Conservation (phyloP, 1,140 invertebrate species). For the Diabrotica undecimpunctata region DNA sequence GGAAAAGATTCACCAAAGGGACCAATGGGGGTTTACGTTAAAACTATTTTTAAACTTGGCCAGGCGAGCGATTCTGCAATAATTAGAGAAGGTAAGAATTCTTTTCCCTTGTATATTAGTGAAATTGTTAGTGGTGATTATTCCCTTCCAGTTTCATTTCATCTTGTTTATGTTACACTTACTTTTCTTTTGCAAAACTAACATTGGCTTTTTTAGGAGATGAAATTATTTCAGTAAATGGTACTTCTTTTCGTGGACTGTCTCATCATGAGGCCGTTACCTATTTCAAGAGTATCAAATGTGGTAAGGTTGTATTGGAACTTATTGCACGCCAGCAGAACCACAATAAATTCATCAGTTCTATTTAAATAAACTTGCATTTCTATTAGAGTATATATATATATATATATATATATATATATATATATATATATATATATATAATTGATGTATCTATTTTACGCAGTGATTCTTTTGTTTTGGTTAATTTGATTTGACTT, state of each 20-base stretch:
- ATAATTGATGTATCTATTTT: too few relatives aligned
- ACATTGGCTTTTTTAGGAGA: constrained; percentile 64
- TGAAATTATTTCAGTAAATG: constrained; percentile 89
- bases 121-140: not conserved
- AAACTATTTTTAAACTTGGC: constrained; percentile 75
- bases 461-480: too few relatives aligned
- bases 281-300: constrained; percentile 85
- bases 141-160: not conserved
- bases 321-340: constrained; percentile 60
- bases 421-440: too few relatives aligned
- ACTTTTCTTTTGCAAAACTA: not conserved
- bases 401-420: too few relatives aligned
- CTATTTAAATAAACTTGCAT: constrained; percentile 14
- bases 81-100: constrained; percentile 56
- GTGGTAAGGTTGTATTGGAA: constrained; percentile 78
- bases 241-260: constrained; percentile 72
- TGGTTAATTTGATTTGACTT: too few relatives aligned
- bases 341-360: constrained; percentile 23
- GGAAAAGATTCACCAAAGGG: constrained; percentile 72
- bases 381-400: too few relatives aligned
- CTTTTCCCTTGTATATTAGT: too few relatives aligned
- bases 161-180: not conserved
- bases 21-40: constrained; percentile 76
- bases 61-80: constrained; percentile 66
- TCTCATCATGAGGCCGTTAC: constrained; percentile 85